These are phyloP conservation scores for Andricus quercusramuli DNA, from an alignment of 2,888 invertebrate species.

Conservation along the genomic window DNA sequence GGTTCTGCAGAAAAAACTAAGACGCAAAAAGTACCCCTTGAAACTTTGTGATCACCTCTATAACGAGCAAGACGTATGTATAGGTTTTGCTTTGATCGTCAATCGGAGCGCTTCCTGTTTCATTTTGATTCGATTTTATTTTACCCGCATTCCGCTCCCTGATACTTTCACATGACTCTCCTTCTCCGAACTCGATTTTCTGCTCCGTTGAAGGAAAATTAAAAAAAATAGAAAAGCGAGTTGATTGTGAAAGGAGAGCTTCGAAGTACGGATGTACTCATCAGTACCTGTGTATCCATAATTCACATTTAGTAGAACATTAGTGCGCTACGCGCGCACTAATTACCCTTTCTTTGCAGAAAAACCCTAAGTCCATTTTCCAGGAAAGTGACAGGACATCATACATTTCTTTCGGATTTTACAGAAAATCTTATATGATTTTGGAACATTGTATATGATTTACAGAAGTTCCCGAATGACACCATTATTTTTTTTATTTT, in stretches of 20 bases:
- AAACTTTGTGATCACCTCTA: slow-evolving; percentile 31
- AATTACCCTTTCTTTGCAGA: too few relatives aligned
- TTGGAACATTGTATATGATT: too few relatives aligned
- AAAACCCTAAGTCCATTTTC: too few relatives aligned
- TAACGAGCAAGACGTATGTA: slow-evolving; percentile 30
- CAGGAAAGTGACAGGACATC: too few relatives aligned
- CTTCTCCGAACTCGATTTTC: slow-evolving; percentile 13
- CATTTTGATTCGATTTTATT: slow-evolving; percentile 74
- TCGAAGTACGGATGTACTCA: slow-evolving; percentile 10
- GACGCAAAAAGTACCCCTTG: slow-evolving; percentile 18
- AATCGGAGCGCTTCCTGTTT: slow-evolving; percentile 64
- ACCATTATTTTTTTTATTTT: too few relatives aligned
- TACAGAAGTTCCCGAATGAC: too few relatives aligned
- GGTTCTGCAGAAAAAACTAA: neutral
- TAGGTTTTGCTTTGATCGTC: slow-evolving; percentile 66
- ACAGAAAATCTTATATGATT: too few relatives aligned
- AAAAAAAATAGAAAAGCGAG: neutral
- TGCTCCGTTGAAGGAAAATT: neutral
- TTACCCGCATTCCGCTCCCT: slow-evolving; percentile 73
- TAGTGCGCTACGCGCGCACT: too few relatives aligned
- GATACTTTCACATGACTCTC: slow-evolving; percentile 7
- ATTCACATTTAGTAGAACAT: neutral
- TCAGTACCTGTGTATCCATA: neutral
- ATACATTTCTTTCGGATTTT: too few relatives aligned
- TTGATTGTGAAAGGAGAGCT: slow-evolving; percentile 23